Conservation (phyloP, 1,140 invertebrate species). For the Diachasmimorpha longicaudata region DNA sequence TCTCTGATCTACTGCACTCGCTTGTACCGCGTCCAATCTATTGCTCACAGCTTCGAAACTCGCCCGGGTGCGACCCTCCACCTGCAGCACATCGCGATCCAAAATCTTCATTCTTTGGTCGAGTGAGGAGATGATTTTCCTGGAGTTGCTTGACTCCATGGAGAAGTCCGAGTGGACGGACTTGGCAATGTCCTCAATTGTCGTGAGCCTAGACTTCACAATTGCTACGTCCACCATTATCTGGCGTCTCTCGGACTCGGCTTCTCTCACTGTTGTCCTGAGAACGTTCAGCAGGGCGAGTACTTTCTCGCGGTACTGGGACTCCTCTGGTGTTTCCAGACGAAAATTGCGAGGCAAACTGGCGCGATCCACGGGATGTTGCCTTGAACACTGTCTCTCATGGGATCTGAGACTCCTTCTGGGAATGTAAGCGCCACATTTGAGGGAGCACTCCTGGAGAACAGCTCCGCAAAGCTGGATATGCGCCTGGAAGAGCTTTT, state of each 20-base stretch:
- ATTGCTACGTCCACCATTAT: constrained; percentile 29
- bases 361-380: neutral
- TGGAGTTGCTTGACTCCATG: constrained; percentile 20
- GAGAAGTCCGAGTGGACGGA: neutral
- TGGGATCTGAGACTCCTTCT: constrained; percentile 67
- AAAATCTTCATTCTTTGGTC: constrained; percentile 31
- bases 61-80: constrained; percentile 29
- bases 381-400: constrained; percentile 59
- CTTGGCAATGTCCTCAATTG: constrained; percentile 22
- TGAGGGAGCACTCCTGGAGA: constrained; percentile 70
- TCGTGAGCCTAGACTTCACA: constrained; percentile 29
- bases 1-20: constrained; percentile 18
- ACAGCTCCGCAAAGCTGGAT: constrained; percentile 72
- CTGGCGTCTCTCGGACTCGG: constrained; percentile 36
- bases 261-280: constrained; percentile 34
- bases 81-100: constrained; percentile 28
- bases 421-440: constrained; percentile 72
- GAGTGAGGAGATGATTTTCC: neutral
- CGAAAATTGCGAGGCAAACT: constrained; percentile 11
- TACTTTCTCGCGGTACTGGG: constrained; percentile 42
- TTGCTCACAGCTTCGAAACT: constrained; percentile 36
- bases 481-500: constrained; percentile 66
- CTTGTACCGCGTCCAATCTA: constrained; percentile 33
- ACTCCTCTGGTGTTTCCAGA: constrained; percentile 8
- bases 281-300: constrained; percentile 39